These are phyloP conservation scores for Argyresthia albistria DNA, from an alignment of 2,888 invertebrate genomes.

Conservation along the genomic window DNA sequence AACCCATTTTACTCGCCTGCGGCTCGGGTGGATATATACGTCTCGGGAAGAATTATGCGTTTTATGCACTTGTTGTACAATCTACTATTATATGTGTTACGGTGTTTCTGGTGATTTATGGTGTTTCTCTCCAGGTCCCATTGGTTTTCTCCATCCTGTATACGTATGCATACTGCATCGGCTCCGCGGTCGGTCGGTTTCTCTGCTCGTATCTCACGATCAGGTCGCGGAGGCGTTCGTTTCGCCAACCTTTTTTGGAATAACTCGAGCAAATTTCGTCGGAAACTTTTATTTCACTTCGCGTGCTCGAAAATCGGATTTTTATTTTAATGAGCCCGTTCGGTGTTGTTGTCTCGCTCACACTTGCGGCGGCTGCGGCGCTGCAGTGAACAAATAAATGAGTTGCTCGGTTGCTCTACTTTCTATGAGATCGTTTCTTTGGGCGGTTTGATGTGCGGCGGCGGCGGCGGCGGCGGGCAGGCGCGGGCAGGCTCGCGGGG, in stretches of 20 bases:
- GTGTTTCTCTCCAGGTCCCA: no score
- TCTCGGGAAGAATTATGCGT: no score
- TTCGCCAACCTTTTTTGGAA: conserved; percentile 64
- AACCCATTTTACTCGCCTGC: no score
- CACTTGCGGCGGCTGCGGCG: conserved; percentile 29
- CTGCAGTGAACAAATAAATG: conserved; percentile 70
- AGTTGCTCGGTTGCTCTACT: conserved; percentile 69
- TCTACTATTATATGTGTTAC: no score
- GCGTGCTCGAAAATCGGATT: conserved; percentile 62
- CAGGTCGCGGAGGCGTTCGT: conserved; percentile 58
- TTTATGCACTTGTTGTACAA: no score
- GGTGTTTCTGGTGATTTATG: no score
- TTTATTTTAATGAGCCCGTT: conserved; percentile 71
- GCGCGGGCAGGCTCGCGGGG: not conserved
- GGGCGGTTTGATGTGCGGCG: conserved; percentile 36
- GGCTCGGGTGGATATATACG: no score
- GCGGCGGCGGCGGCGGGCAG: not conserved
- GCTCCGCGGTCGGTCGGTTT: conserved; percentile 68
- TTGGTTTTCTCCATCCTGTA: no score
- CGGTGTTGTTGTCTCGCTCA: conserved; percentile 51
- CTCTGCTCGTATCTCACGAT: conserved; percentile 57
- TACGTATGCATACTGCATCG: no score
- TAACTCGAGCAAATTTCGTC: conserved; percentile 69
- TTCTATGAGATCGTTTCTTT: conserved; percentile 70
- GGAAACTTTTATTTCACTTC: conserved; percentile 62